Percentiles rank a stretch among this genome's conserved stretches.
These are phyloP conservation scores for Microcebus jonahi DNA, from an alignment of 2,113 vertebrate genomes.

Conservation along the genomic window DNA sequence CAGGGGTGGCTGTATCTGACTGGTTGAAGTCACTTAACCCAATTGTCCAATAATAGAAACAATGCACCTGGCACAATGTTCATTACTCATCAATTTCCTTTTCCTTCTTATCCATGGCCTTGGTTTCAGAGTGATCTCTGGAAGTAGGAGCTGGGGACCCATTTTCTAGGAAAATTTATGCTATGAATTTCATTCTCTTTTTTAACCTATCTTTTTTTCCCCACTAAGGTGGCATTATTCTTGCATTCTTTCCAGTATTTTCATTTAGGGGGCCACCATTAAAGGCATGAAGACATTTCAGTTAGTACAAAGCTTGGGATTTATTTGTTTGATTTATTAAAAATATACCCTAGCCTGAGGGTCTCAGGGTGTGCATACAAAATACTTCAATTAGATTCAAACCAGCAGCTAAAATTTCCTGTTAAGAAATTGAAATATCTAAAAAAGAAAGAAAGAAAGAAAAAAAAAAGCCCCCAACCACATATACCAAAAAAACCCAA, in stretches of 20 bases:
- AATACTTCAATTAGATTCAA: constrained; percentile 71
- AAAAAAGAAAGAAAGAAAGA: not conserved
- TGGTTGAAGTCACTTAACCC: not conserved
- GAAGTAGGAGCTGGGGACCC: not conserved
- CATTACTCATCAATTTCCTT: constrained; percentile 27
- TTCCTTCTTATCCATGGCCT: not conserved
- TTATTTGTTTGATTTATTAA: constrained; percentile 75
- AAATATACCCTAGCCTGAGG: constrained; percentile 56
- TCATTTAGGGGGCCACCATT: not conserved
- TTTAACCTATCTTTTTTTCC: not conserved
- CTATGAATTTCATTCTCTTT: not conserved
- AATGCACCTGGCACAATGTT: not conserved
- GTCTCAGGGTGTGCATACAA: constrained; percentile 51
- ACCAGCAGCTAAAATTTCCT: constrained; percentile 68
- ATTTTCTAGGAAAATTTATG: constrained; percentile 35
- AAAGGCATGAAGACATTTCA: constrained; percentile 34
- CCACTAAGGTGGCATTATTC: not conserved
- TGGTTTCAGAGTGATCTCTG: not conserved
- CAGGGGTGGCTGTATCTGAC: not conserved
- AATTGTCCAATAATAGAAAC: not conserved
- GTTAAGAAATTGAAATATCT: constrained; percentile 63
- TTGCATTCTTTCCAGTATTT: constrained; percentile 35
- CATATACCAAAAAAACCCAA: not conserved
- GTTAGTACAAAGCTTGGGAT: constrained; percentile 54
- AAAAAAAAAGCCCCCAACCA: not conserved